A percentile compares a stretch with the other conserved stretches of the same genome.
Evolutionary conservation across 2,888 invertebrate genomes (phyloP).

Genomic region (Listrodromus nycthemerus): DNA sequence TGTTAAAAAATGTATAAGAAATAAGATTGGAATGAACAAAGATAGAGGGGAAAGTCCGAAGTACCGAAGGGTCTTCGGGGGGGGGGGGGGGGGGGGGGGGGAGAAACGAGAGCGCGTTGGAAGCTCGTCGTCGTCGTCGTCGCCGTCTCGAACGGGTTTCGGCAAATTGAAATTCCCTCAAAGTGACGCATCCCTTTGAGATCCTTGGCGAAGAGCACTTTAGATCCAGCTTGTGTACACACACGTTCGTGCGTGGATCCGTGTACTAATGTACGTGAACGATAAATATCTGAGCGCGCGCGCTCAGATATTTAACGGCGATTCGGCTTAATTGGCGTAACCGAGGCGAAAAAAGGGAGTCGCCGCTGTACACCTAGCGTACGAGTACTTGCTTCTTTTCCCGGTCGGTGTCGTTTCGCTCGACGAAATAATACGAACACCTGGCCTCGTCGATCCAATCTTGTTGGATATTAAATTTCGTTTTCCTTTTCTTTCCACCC

Average conservation of each 20-base stretch:
- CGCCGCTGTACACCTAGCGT: slow-evolving; percentile 69
- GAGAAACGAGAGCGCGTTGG: slow-evolving; percentile 39
- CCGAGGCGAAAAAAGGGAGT: slow-evolving; percentile 73
- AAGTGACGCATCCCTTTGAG: slow-evolving; percentile 65
- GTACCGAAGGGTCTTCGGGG: slow-evolving; percentile 44
- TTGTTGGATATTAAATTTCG: slow-evolving; percentile 74
- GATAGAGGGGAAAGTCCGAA: slow-evolving; percentile 8
- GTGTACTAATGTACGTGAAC: slow-evolving; percentile 25
- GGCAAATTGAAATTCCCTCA: slow-evolving; percentile 74
- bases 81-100: no score
- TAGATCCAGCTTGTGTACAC: slow-evolving; percentile 18
- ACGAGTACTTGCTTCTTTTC: slow-evolving; percentile 19
- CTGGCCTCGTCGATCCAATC: slow-evolving; percentile 74
- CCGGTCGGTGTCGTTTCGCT: slow-evolving; percentile 53
- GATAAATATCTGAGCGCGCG: slow-evolving; percentile 69
- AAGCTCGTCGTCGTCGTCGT: slow-evolving; percentile 33
- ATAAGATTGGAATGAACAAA: slow-evolving; percentile 40
- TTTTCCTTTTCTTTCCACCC: slow-evolving; percentile 49
- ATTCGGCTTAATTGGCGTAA: slow-evolving; percentile 79
- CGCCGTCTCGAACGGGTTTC: slow-evolving; percentile 60
- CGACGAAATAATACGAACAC: slow-evolving; percentile 65
- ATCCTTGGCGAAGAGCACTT: slow-evolving; percentile 33
- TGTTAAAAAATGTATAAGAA: slow-evolving; percentile 36
- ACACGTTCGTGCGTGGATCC: slow-evolving; percentile 14
- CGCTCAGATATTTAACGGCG: slow-evolving; percentile 75